Evolutionary conservation across 2,113 vertebrate genomes (phyloP), one percentile per base, ranked within the genome.

Genomic region (Copsychus sechellarum): DNA sequence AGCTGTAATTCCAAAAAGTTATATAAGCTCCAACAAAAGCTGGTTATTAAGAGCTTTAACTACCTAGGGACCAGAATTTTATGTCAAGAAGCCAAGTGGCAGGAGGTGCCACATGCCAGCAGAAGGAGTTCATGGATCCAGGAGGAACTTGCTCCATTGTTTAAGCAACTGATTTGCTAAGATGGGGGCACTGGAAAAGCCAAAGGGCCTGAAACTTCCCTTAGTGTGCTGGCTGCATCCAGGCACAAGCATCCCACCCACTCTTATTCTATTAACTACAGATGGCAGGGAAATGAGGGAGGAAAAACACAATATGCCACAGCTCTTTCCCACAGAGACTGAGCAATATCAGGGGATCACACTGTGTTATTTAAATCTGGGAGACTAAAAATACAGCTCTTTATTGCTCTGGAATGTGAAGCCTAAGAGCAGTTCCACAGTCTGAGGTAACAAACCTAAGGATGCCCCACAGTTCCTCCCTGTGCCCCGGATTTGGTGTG

Each of bases 341-440:
- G n/a, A 77, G 88, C 88, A 93, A 10, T 62, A 91, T 93, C 84
- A 88, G 76, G 81, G 76, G 38, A 90, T 92, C 85, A 57, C 21
- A 92, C 51, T 93, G 95, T 24, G 91, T 76, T 95, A 93, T 91
- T 97, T 92, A 82, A 96, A 90, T 81, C 17, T 16, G 76, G 11
- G 73, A 96, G 95, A 90, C 94, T 95, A 96, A 97, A 96, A 96
- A 88, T 86, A 93, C 95, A 83, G 72, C 7, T 92, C 45, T 95
- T 87, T 84, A 77, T 64, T 95, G 93, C 72, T 70, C 77, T 76
- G 92, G 84, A 97, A 97, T 95, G 95, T 79, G 82, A 42, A 62
- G 73, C 79, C 77, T 60, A 74, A 79, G 74, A 95, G 94, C 74
- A 76, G 81, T n/a, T 92, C 85, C 81, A 62, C 34, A 42, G 71